Evolutionary conservation across 2,113 vertebrate genomes (phyloP).

Genomic region (Orientallactaga bullata): DNA sequence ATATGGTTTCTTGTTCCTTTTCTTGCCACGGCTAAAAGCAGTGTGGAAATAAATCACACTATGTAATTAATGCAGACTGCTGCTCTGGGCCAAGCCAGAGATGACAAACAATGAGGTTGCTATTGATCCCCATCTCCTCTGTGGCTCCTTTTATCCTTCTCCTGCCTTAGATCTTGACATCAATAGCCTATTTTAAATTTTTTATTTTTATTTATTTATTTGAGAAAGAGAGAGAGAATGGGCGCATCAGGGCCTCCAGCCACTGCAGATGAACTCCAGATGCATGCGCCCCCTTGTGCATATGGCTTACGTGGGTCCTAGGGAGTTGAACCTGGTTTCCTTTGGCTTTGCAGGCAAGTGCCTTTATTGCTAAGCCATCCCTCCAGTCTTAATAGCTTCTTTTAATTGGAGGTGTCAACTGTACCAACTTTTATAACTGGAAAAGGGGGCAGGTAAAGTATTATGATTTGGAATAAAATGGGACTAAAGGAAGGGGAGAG

Average conservation of each 20-base stretch:
- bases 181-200: slow-evolving; percentile 62
- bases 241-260: too few species aligned
- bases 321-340: too few species aligned
- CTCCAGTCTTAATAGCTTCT: slow-evolving; percentile 49
- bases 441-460: background rate
- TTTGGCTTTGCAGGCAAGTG: too few species aligned
- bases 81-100: slow-evolving; percentile 49
- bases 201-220: too few species aligned
- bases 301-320: too few species aligned
- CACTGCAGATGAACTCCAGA: too few species aligned
- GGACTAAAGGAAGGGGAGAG: background rate
- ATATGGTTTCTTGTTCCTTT: background rate
- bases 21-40: slow-evolving; percentile 24
- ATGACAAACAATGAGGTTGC: slow-evolving; percentile 55
- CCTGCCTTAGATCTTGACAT: slow-evolving; percentile 56
- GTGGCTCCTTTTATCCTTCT: slow-evolving; percentile 40
- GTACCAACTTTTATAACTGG: slow-evolving; percentile 9
- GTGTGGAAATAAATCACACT: slow-evolving; percentile 60
- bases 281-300: too few species aligned
- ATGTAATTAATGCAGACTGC: slow-evolving; percentile 61
- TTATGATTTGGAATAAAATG: background rate
- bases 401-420: slow-evolving; percentile 59
- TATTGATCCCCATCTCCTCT: slow-evolving; percentile 63
- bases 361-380: too few species aligned
- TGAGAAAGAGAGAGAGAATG: too few species aligned